Base-by-base conservation (phyloP, 2,888 invertebrate species). In the Cephus runcator region DNA sequence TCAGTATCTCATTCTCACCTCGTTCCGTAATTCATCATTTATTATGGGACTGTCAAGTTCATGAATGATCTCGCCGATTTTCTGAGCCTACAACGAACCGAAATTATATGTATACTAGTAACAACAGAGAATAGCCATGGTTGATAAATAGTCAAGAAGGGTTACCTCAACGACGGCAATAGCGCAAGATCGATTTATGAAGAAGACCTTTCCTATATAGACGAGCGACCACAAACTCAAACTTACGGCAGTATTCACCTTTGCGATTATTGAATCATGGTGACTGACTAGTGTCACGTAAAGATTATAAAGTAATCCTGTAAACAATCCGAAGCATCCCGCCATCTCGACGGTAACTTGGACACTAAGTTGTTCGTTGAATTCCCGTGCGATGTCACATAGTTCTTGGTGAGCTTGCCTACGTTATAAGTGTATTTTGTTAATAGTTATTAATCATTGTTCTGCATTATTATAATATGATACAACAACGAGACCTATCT, bases 11-110 rank as follows among this genome's bases (percentile, higher is more conserved):
- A 34, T 12, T 12, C 71, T 71, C 33, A 71, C 71, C 71, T 80
- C 78, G 23, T 76, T 35, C 23, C 31, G 36, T 34, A 79, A 77
- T 77, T 81, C 77, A 4, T 73, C 12, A 71, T 71, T 34, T 31
- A 71, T 34, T 31, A 81, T 4, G 88, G 85, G 34, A 87, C 82
- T 85, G 79, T 89, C 87, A 15, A 89, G 77, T 76, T 87, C 85
- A 71, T 86, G 87, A 15, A 90, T 83, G 9, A 89, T 81, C 12
- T 87, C 83, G 11, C 88, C 89, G 12, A 85, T 87, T 73, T 80
- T 80, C 1, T 79, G 77, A 1, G 87, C 83, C 89, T 90, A 76
- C 31, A 79, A 12, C 4, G 9, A 71, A 71, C 0, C 23, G 2
- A 23, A 56, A 56, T 56, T 23, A 9, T 56, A 56, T 23, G 56